Percentiles rank a stretch among this genome's conserved stretches.
Conservation (phyloP, 2,797 vertebrate species). For the Emydoidea blandingii region DNA sequence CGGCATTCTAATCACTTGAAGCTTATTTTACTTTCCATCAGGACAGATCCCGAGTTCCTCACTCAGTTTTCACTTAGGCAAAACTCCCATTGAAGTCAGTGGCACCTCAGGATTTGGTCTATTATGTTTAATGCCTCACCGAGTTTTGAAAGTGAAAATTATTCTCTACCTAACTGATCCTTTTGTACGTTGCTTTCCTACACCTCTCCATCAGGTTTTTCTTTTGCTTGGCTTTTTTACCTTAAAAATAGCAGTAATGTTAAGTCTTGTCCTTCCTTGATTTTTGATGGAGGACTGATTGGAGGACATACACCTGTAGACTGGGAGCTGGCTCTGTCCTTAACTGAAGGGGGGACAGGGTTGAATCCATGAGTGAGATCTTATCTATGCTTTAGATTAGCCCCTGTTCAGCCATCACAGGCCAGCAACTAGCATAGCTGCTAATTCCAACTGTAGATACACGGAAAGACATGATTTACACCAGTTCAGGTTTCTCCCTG, state of each 20-base stretch:
- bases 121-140: background rate
- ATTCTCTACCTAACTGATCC: background rate
- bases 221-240: background rate
- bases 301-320: background rate
- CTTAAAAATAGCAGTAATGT: background rate
- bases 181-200: background rate
- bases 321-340: background rate
- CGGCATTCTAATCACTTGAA: background rate
- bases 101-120: background rate
- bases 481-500: background rate
- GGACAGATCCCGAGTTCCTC: constrained; percentile 10
- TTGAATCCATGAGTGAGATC: background rate
- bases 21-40: background rate
- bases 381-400: background rate
- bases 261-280: background rate
- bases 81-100: background rate
- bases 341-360: background rate
- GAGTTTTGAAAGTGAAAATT: background rate
- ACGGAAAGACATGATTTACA: background rate
- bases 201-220: background rate
- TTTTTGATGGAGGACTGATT: background rate
- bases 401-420: background rate
- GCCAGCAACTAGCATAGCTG: background rate
- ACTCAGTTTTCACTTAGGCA: background rate
- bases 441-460: background rate